Percentiles rank a stretch among this genome's conserved stretches.
These are phyloP conservation scores for Ptilorrhoa leucosticta DNA, from an alignment of 2,113 vertebrate species.

Conservation along the genomic window DNA sequence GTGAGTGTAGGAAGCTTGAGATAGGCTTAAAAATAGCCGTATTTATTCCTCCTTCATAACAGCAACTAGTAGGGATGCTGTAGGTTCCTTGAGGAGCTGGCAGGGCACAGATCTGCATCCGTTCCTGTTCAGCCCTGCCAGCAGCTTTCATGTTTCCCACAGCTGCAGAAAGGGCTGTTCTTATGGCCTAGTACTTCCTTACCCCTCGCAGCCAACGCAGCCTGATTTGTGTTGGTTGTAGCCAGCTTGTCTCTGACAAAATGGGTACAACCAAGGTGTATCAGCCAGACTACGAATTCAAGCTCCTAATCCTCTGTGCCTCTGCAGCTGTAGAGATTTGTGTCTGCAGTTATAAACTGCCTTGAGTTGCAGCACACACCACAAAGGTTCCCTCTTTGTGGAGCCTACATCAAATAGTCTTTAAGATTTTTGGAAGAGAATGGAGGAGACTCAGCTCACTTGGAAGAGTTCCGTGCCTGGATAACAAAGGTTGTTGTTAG, in stretches of 20 bases:
- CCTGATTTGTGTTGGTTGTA: neutral
- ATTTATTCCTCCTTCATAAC: neutral
- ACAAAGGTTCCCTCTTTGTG: neutral
- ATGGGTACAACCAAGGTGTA: neutral
- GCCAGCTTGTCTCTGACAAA: neutral
- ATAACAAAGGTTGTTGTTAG: neutral
- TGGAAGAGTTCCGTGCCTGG: neutral
- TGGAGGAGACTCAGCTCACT: neutral
- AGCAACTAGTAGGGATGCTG: neutral
- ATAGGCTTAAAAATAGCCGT: neutral
- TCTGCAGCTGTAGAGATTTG: neutral
- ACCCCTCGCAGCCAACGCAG: rapidly evolving
- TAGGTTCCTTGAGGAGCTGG: neutral
- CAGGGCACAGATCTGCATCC: neutral
- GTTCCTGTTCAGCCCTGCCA: rapidly evolving
- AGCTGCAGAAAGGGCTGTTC: neutral
- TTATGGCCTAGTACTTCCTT: neutral
- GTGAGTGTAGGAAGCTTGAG: neutral
- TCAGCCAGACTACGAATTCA: neutral
- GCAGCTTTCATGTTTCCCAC: neutral
- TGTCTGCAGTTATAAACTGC: neutral
- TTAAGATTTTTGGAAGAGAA: neutral
- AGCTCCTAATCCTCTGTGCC: neutral
- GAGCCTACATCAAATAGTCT: neutral
- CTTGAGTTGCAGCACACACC: neutral